Evolutionary conservation across 2,797 vertebrate species (phyloP), one percentile per base, ranked within the genome.

Genomic region (Bufotes viridis): DNA sequence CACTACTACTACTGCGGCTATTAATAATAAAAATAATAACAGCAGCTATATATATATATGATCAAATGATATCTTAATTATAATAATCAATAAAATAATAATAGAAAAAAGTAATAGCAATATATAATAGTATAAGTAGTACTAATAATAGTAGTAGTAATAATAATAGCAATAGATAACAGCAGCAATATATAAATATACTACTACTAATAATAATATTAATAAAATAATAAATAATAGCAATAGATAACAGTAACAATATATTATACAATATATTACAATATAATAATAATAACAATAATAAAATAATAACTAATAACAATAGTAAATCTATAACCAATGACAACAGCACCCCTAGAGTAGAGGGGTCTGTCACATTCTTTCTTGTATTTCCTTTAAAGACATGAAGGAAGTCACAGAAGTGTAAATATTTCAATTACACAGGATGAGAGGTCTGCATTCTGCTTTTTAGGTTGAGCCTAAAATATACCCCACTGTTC

Each of bases 341-440:
- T 26, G 14, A 13, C 65, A 14, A 14, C 15, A 69, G 13, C 65
- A 69, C 15, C 69, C 24, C 69, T 18, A 72, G 14, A 72, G 69
- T 29, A 72, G 29, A 72, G 29, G 26, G 69, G 15, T 9, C 69
- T 72, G 69, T 72, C 69, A 72, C 69, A 26, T 72, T 53, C 55
- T 74, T 42, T 60, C 69, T 75, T 84, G 1, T 57, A 55, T 58
- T 34, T 80, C 61, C 24, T 75, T 88, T 63, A 55, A 74, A 75
- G 26, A 72, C 78, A 65, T 85, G 34, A 85, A 89, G 63, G n/a
- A 61, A 87, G 29, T 51, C 65, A 87, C 11, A 82, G 75, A 89
- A 87, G 85, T 89, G 84, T 67, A 82, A 89, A 89, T 87, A 87
- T 89, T 87, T 87, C 81, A 87, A 89, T 84, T 78, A 70, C 81